These are phyloP conservation scores for Streptopelia turtur DNA, from an alignment of 2,797 vertebrate species.

Conservation along the genomic window DNA sequence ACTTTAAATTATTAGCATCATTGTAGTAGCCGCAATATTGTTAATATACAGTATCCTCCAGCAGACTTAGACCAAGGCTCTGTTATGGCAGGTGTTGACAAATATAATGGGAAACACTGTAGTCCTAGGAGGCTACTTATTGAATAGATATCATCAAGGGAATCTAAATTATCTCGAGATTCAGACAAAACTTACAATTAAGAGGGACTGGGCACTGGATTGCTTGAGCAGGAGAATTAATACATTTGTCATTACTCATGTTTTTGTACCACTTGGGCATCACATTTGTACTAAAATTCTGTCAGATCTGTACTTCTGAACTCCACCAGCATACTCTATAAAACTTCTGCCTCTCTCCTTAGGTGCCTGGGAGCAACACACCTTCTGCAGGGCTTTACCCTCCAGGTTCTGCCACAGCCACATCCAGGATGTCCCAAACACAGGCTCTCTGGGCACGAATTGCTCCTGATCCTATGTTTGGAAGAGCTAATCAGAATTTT, in stretches of 20 bases:
- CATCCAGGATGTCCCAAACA: not conserved
- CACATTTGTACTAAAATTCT: not conserved
- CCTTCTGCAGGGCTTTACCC: not conserved
- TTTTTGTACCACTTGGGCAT: not conserved
- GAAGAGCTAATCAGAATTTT: not conserved
- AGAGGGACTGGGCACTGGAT: not conserved
- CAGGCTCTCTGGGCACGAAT: not conserved
- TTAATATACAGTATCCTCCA: not conserved
- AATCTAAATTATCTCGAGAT: not conserved
- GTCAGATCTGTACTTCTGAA: not conserved
- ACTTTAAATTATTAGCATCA: not conserved
- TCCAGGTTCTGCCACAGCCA: not conserved
- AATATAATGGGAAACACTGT: not conserved
- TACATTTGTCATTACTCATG: not conserved
- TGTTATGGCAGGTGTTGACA: not conserved
- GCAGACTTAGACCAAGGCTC: not conserved
- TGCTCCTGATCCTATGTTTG: not conserved
- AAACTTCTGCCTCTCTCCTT: not conserved
- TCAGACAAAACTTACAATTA: not conserved
- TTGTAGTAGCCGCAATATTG: not conserved
- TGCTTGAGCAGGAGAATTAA: not conserved
- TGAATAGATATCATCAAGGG: not conserved
- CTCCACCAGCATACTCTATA: not conserved
- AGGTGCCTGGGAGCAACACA: rapidly evolving
- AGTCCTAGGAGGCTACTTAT: not conserved